These are phyloP conservation scores for Tanytarsus gracilentus DNA, from an alignment of 2,888 invertebrate species.

Conservation along the genomic window DNA sequence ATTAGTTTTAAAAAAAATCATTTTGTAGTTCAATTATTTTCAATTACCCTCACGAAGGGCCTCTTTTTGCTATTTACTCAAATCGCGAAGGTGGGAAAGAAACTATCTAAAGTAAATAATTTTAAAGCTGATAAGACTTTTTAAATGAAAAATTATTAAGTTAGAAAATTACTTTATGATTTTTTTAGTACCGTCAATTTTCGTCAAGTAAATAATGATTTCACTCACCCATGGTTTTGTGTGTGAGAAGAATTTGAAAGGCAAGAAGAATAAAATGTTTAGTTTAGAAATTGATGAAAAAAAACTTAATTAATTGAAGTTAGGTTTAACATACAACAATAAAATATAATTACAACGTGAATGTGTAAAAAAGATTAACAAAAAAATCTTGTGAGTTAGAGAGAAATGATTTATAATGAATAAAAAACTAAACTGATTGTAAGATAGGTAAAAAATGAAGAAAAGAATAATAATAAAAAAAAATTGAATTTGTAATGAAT, in stretches of 20 bases:
- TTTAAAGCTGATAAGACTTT: conserved; percentile 19
- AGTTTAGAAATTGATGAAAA: conserved; percentile 8
- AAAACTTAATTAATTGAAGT: conserved; percentile 1
- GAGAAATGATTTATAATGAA: too few relatives aligned
- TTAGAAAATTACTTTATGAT: too few relatives aligned
- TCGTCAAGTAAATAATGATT: background rate
- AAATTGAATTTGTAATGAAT: conserved; percentile 22
- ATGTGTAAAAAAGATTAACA: too few relatives aligned
- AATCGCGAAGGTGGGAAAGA: too few relatives aligned
- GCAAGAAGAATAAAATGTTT: background rate
- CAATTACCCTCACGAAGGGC: too few relatives aligned
- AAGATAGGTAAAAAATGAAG: conserved; percentile 17
- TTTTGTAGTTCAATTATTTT: conserved; percentile 11
- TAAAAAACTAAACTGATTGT: conserved; percentile 12
- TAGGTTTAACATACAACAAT: background rate
- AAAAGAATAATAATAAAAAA: background rate
- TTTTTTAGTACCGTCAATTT: too few relatives aligned
- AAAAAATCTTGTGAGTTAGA: too few relatives aligned
- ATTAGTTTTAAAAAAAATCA: background rate
- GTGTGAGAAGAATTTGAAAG: background rate
- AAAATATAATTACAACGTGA: too few relatives aligned
- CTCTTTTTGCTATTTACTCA: too few relatives aligned
- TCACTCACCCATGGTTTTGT: background rate
- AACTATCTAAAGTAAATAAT: background rate
- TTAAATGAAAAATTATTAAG: background rate